These are phyloP conservation scores for Rhinophrynus dorsalis DNA, from an alignment of 2,797 vertebrate species.

Conservation along the genomic window DNA sequence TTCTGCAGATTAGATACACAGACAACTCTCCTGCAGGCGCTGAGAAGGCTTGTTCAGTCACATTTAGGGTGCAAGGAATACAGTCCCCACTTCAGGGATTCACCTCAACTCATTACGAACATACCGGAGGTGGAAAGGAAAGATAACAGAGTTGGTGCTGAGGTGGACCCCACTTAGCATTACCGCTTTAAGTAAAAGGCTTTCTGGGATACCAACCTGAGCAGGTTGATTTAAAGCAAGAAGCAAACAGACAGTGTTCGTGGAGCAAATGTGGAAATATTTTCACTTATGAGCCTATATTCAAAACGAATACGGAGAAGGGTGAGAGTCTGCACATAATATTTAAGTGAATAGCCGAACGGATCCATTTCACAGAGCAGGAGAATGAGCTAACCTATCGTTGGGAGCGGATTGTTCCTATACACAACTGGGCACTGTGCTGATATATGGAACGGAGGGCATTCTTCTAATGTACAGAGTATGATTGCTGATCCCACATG, in stretches of 20 bases:
- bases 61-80: conserved; percentile 6
- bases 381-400: neutral
- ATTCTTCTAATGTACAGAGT: neutral
- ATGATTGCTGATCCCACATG: neutral
- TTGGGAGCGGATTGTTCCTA: no score
- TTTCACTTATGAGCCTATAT: neutral
- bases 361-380: neutral
- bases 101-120: neutral
- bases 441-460: neutral
- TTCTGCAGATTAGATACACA: conserved; percentile 67
- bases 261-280: neutral
- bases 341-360: neutral
- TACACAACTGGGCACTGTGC: neutral
- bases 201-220: conserved; percentile 69
- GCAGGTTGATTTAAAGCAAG: conserved; percentile 71
- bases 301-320: neutral
- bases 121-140: neutral
- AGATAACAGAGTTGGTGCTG: neutral
- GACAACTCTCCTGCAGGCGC: conserved; percentile 61
- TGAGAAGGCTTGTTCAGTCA: conserved; percentile 49
- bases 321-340: neutral
- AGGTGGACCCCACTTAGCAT: conserved; percentile 57
- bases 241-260: conserved; percentile 66
- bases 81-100: neutral
- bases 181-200: conserved; percentile 68